Evolutionary conservation across 92 coral and sea anemone genomes (phyloP).

Genomic region (Heteractis magnifica): DNA sequence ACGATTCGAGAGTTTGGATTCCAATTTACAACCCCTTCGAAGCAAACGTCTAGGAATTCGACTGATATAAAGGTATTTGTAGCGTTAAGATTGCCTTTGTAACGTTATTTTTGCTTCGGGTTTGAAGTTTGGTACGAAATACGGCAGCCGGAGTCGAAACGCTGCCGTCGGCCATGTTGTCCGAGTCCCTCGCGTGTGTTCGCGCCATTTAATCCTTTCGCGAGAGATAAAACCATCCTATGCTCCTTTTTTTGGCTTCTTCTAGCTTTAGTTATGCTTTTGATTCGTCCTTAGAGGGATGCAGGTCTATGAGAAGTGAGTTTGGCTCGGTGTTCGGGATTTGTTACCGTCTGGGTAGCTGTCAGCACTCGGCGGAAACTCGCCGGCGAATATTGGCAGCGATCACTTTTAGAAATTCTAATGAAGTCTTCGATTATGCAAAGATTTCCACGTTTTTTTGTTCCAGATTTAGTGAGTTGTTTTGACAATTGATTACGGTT

Average conservation of each 20-base stretch:
- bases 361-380: constrained; percentile 45
- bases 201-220: constrained; percentile 44
- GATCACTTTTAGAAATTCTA: constrained; percentile 34
- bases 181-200: constrained; percentile 38
- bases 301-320: constrained; percentile 7
- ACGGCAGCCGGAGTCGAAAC: constrained; percentile 23
- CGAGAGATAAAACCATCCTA: constrained; percentile 9
- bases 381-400: constrained; percentile 29
- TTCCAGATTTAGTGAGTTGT: constrained; percentile 13
- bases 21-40: constrained; percentile 3
- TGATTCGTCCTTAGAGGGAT: not conserved
- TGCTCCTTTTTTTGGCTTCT: constrained; percentile 3
- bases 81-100: constrained; percentile 18
- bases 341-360: constrained; percentile 31
- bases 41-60: constrained; percentile 18
- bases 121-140: constrained; percentile 8
- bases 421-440: constrained; percentile 69
- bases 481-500: constrained; percentile 2
- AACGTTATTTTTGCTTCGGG: constrained; percentile 4
- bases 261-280: not conserved
- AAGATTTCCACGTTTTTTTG: constrained; percentile 25
- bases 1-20: constrained; percentile 39
- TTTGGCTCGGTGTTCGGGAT: constrained; percentile 17
- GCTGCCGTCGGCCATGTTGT: constrained; percentile 48
- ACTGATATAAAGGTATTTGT: constrained; percentile 53